These are phyloP conservation scores for Entosphenus tridentatus DNA, from an alignment of 2,113 vertebrate genomes.

Conservation along the genomic window DNA sequence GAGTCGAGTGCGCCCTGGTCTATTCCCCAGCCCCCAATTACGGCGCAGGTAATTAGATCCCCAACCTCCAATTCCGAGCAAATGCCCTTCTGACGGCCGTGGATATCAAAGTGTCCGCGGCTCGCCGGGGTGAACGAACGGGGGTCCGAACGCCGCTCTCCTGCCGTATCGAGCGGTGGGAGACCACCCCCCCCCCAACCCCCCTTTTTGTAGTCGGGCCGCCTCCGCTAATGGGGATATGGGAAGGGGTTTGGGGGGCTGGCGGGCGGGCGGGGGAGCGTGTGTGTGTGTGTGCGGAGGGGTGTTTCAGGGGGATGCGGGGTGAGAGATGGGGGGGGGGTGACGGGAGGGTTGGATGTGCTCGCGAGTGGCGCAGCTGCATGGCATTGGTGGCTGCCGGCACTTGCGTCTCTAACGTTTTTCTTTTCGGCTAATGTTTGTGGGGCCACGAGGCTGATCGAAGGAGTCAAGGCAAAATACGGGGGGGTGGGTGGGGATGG, in stretches of 20 bases:
- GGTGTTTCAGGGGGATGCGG: too few species aligned
- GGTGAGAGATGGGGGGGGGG: too few species aligned
- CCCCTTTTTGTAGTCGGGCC: conserved; percentile 43
- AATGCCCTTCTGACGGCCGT: conserved; percentile 99
- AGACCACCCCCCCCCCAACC: conserved; percentile 24
- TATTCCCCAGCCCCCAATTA: conserved; percentile 99
- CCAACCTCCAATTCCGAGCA: conserved; percentile 99
- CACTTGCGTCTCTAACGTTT: too few species aligned
- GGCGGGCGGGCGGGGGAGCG: too few species aligned
- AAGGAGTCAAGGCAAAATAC: background rate
- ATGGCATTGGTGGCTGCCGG: too few species aligned
- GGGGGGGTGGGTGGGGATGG: background rate
- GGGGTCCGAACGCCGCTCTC: background rate
- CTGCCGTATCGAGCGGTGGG: conserved; percentile 1
- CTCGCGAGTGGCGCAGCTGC: too few species aligned
- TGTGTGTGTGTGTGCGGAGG: too few species aligned
- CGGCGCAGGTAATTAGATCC: conserved; percentile 99
- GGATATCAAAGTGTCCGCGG: conserved; percentile 99
- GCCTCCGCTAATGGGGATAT: background rate
- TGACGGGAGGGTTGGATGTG: too few species aligned
- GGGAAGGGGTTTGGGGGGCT: too few species aligned
- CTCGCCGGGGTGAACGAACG: conserved; percentile 57
- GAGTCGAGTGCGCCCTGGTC: conserved; percentile 99
- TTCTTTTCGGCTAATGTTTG: too few species aligned
- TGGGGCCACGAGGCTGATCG: background rate